Evolutionary conservation across 2,888 invertebrate genomes (phyloP).

Genomic region (Hermaeophaga mercurialis): DNA sequence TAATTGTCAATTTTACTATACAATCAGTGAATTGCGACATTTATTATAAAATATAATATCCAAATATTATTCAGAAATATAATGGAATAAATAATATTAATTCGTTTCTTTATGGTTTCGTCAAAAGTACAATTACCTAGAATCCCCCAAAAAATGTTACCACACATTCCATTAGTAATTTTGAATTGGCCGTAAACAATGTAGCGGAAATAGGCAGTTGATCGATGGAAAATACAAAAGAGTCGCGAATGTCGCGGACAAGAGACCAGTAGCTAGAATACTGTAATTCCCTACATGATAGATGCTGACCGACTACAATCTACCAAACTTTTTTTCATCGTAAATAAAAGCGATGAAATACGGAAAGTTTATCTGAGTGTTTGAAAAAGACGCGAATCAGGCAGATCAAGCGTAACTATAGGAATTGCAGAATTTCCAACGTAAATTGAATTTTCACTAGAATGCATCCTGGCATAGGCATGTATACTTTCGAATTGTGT

Average conservation of each 20-base stretch:
- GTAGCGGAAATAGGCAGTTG: slow-evolving; percentile 13
- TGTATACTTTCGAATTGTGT: slow-evolving; percentile 50
- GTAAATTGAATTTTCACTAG: slow-evolving; percentile 58
- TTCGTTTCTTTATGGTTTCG: too few relatives aligned
- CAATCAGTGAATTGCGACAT: too few relatives aligned
- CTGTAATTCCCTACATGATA: slow-evolving; percentile 55
- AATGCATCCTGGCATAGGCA: slow-evolving; percentile 51
- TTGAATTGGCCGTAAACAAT: slow-evolving; percentile 2
- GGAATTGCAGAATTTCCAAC: slow-evolving; percentile 56
- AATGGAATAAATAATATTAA: too few relatives aligned
- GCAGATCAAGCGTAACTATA: slow-evolving; percentile 54
- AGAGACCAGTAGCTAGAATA: slow-evolving; percentile 56
- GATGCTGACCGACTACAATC: slow-evolving; percentile 43
- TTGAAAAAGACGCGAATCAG: slow-evolving; percentile 50
- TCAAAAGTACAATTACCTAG: too few relatives aligned
- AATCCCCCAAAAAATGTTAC: too few relatives aligned
- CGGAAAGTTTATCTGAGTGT: slow-evolving; percentile 28
- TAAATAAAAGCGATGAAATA: background rate
- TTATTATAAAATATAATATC: too few relatives aligned
- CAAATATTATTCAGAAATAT: too few relatives aligned
- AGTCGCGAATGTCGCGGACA: slow-evolving; percentile 54
- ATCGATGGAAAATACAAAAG: slow-evolving; percentile 38
- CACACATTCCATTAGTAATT: too few relatives aligned
- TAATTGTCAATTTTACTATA: too few relatives aligned
- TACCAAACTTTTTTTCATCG: slow-evolving; percentile 16